Base-by-base conservation (phyloP, 2,888 invertebrate genomes). In the Phorcus lineatus region DNA sequence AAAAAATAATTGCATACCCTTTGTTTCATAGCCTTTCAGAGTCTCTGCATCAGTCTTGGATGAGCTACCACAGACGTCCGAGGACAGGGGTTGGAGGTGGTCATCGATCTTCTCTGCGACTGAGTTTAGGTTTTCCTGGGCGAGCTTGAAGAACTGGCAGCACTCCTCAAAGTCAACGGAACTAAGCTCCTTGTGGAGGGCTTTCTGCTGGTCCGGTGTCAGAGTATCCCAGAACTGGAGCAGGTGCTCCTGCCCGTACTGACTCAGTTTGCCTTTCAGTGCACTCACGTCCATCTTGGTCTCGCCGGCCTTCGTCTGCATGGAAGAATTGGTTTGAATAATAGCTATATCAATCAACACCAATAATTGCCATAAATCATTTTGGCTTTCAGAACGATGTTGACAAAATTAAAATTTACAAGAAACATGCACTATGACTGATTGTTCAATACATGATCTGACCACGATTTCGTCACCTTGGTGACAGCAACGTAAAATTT, bases 1-100 rank as follows among this genome's bases (percentile, higher is more conserved):
- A 47, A 4, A 6, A 54, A 79, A 19, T 4, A 28, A 17, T 40
- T 36, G 66, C 31, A 2, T 0, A 86, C 96, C 98, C 86, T 95
- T 94, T n/a, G 94, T 94, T 89, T 96, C 95, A 90, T 97, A 98
- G 9, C 94, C 93, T 22, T 94, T 92, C 31, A 97, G 93, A 85
- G 95, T 95, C 16, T 96, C 95, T 0, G 94, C 88, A 0, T 94
- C 93, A 13, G 96, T 95, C n/a, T 95, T 94, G 0, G 95, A 94
- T n/a, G 96, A 95, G 0, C 97, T 96, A 77, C 97, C 96, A 87
- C 96, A 96, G 83, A 96, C 95, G 17, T 96, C 95, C n/a, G 95
- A 94, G 0, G 97, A 97, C 78, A 98, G 95, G 0, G 98, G 97
- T 90, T 97, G 95, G 91, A 98, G 94, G 84, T 96, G 95, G 84